Percentiles rank a stretch among this genome's conserved stretches.
Conservation (phyloP, 92 coral and sea anemone genomes). For the Desmophyllum pertusum region DNA sequence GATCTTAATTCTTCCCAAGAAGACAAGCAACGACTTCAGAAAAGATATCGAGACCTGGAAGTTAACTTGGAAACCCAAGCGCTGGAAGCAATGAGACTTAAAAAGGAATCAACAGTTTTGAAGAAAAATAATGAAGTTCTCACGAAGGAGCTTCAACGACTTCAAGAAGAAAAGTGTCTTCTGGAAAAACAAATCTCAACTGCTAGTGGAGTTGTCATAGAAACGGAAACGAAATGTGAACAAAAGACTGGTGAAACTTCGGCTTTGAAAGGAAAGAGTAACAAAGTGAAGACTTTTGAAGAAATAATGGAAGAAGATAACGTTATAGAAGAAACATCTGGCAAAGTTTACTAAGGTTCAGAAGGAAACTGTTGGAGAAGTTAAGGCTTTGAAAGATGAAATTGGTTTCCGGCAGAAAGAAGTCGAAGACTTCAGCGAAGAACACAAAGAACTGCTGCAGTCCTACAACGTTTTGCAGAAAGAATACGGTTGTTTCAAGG, state of each 20-base stretch:
- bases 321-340: background rate
- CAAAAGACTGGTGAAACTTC: background rate
- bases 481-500: conserved; percentile 18
- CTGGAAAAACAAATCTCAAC: background rate
- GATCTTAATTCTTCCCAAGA: background rate
- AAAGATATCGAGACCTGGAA: conserved; percentile 18
- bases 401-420: conserved; percentile 40
- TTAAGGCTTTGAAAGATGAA: conserved; percentile 35
- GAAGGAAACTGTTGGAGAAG: background rate
- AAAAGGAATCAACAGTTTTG: conserved; percentile 19
- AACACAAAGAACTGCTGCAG: conserved; percentile 34
- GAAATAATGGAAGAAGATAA: background rate
- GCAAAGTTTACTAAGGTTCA: background rate
- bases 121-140: conserved; percentile 27
- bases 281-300: background rate
- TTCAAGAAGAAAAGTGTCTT: conserved; percentile 6
- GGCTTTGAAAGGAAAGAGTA: background rate
- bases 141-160: conserved; percentile 11
- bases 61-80: conserved; percentile 28
- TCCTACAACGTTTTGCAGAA: conserved; percentile 23
- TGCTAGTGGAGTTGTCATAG: background rate
- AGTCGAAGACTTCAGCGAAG: conserved; percentile 50
- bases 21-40: conserved; percentile 3
- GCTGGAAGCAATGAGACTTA: conserved; percentile 33
- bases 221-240: background rate